Percentiles rank a stretch among this genome's conserved stretches.
phyloP scores from a whole-genome alignment of 2,888 invertebrate genomes.

The Torymus aiolomorphi region DNA sequence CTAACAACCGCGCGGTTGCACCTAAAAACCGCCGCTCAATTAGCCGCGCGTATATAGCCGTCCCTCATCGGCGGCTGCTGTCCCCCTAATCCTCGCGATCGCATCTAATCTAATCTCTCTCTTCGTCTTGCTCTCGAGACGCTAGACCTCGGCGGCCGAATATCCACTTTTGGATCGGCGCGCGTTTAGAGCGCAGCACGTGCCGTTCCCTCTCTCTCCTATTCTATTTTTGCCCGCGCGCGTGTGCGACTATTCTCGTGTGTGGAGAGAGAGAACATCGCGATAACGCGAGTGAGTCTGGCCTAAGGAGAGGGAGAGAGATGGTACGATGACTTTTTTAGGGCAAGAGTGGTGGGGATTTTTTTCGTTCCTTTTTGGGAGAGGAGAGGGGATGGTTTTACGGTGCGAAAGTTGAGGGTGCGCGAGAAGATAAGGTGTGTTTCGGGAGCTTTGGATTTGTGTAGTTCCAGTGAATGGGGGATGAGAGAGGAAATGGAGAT shows the following conservation, averaged over 20 bases:
- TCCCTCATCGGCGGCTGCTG: neutral
- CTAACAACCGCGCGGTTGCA: neutral
- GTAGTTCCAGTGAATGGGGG: too few species aligned
- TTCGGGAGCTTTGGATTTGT: too few species aligned
- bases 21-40: neutral
- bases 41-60: neutral
- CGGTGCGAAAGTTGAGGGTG: too few species aligned
- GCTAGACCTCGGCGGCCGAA: neutral
- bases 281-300: too few species aligned
- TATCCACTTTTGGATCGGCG: conserved; percentile 30
- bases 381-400: too few species aligned
- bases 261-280: too few species aligned
- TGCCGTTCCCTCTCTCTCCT: conserved; percentile 8
- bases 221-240: too few species aligned
- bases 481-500: too few species aligned
- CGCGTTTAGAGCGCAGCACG: neutral
- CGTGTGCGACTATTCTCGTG: neutral
- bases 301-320: neutral
- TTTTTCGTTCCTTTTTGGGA: too few species aligned
- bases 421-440: too few species aligned
- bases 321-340: conserved; percentile 19
- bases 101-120: neutral
- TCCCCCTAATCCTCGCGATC: too few species aligned
- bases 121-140: neutral
- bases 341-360: too few species aligned